Evolutionary conservation across 1,140 invertebrate species (phyloP).

Genomic region (Drosophila pectinifera): DNA sequence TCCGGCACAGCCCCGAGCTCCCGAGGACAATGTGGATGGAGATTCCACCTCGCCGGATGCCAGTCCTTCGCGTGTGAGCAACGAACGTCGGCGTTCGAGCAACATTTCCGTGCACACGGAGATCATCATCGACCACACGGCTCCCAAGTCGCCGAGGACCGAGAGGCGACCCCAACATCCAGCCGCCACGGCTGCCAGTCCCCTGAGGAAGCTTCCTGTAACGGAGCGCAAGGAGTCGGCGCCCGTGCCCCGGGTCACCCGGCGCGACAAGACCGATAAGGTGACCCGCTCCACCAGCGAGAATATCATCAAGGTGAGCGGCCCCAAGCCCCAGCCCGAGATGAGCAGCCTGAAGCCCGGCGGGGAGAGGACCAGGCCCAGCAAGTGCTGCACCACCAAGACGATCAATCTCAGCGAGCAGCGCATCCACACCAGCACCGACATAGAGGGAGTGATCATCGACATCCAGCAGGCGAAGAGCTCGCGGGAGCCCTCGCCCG

Average conservation of each 20-base stretch:
- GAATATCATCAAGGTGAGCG: conserved; percentile 85
- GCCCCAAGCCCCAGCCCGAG: conserved; percentile 75
- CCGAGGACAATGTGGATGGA: conserved; percentile 62
- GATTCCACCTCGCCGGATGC: conserved; percentile 69
- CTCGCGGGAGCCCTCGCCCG: conserved; percentile 89
- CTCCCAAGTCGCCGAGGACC: conserved; percentile 56
- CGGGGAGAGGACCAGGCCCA: conserved; percentile 61
- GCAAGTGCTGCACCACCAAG: conserved; percentile 83
- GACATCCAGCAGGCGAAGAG: conserved; percentile 89
- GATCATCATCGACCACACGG: conserved; percentile 77
- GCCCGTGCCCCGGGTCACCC: conserved; percentile 80
- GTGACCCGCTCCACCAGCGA: conserved; percentile 87
- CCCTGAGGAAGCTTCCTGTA: conserved; percentile 57
- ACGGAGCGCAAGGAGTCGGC: conserved; percentile 81
- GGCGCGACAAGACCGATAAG: conserved; percentile 85
- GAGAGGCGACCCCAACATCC: conserved; percentile 21
- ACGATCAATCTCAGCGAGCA: conserved; percentile 84
- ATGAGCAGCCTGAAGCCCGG: conserved; percentile 57
- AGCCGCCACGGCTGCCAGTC: conserved; percentile 15
- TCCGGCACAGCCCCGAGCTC: conserved; percentile 13
- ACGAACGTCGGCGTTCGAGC: conserved; percentile 77
- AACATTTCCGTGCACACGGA: conserved; percentile 82
- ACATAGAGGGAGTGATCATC: conserved; percentile 86
- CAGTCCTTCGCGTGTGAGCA: conserved; percentile 64
- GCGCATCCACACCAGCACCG: conserved; percentile 39